Conservation (phyloP, 2,797 vertebrate species). For the Enteromius thamalakanensis region DNA sequence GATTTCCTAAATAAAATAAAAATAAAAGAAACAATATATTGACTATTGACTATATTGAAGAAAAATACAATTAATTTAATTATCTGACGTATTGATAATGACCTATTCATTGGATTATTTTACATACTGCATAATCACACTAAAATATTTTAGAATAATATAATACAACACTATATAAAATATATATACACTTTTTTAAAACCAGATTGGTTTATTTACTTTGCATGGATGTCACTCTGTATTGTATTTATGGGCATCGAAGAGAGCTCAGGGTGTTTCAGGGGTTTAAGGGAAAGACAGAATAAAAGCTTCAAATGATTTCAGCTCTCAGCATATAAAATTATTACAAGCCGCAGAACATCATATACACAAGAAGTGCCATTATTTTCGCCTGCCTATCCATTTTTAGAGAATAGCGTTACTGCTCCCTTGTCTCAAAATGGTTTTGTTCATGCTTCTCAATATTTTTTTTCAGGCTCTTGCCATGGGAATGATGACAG, state of each 20-base stretch:
- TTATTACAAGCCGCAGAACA: background rate
- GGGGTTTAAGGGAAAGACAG: background rate
- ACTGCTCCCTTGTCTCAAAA: constrained; percentile 19
- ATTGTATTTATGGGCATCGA: background rate
- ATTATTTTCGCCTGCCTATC: constrained; percentile 7
- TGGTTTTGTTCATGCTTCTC: constrained; percentile 35
- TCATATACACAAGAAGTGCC: constrained; percentile 13
- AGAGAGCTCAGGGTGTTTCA: constrained; percentile 11
- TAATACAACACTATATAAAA: background rate
- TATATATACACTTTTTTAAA: background rate
- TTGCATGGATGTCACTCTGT: background rate
- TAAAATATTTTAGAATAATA: background rate
- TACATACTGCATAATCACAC: background rate
- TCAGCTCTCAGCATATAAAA: constrained; percentile 19
- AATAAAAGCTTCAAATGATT: constrained; percentile 10
- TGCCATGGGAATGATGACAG: constrained; percentile 99
- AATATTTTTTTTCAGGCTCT: constrained; percentile 82
- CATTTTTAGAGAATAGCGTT: constrained; percentile 47
- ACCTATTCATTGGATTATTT: background rate
- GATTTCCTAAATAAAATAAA: background rate
- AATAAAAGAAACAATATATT: background rate
- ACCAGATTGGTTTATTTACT: background rate
- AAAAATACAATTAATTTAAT: background rate
- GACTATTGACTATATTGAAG: too few relatives aligned
- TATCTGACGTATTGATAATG: background rate